Evolutionary conservation across 2,797 vertebrate genomes (phyloP).

Genomic region (Galaxias olidus): DNA sequence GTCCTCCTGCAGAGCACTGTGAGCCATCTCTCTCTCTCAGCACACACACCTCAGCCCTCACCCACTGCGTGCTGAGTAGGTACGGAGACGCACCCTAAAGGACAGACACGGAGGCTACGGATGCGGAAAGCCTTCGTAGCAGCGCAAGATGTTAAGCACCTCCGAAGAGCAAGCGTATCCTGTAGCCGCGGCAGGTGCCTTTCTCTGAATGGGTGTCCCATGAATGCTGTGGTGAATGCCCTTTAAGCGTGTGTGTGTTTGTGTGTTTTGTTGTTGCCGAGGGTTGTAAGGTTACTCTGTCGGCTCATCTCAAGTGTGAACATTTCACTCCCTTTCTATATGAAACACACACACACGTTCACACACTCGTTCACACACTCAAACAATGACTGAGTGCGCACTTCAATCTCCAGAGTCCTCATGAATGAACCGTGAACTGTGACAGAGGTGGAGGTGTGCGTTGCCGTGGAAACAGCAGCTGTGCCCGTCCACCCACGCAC

Average conservation of each 20-base stretch:
- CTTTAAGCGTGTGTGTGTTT: neutral
- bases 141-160: too few species aligned
- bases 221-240: too few species aligned
- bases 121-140: too few species aligned
- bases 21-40: conserved; percentile 26
- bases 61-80: neutral
- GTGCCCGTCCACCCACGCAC: conserved; percentile 32
- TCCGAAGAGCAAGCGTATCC: too few species aligned
- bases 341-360: neutral
- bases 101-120: too few species aligned
- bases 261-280: neutral
- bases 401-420: conserved; percentile 35
- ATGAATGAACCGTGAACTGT: conserved; percentile 59
- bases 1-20: conserved; percentile 46
- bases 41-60: neutral
- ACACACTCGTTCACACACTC: neutral
- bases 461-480: conserved; percentile 66
- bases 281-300: neutral
- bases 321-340: conserved; percentile 1
- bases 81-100: neutral
- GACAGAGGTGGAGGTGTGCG: conserved; percentile 53
- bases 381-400: too few species aligned
- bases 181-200: too few species aligned
- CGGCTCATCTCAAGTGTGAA: neutral
- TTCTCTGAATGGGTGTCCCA: too few species aligned